Evolutionary conservation across 2,888 invertebrate species (phyloP).

Genomic region (Choreutis nemorana): DNA sequence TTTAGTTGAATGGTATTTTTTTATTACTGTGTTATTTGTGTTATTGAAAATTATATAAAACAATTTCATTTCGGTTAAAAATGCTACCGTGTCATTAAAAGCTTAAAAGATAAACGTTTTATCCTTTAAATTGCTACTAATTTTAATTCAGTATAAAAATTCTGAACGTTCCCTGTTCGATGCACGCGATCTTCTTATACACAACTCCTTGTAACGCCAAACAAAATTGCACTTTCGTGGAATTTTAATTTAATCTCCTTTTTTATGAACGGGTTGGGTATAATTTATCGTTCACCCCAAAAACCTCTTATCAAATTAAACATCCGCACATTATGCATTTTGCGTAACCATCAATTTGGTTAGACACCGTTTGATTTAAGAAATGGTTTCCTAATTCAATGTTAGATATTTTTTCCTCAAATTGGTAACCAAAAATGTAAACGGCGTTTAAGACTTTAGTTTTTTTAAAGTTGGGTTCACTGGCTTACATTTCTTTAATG

Average conservation of each 20-base stretch:
- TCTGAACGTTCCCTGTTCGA: constrained; percentile 8
- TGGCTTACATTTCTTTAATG: too few relatives aligned
- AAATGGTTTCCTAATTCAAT: constrained; percentile 33
- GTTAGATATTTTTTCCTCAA: constrained; percentile 27
- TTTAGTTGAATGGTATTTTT: too few relatives aligned
- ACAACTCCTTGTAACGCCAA: constrained; percentile 11
- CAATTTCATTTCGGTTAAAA: too few relatives aligned
- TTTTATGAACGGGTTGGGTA: constrained; percentile 51
- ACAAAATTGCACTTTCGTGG: constrained; percentile 31
- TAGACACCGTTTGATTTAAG: constrained; percentile 42
- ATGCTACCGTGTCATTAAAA: too few relatives aligned
- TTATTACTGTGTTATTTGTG: too few relatives aligned
- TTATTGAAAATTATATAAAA: too few relatives aligned
- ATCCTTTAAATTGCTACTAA: too few relatives aligned
- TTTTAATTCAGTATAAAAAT: constrained; percentile 5
- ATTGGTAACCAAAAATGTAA: too few relatives aligned
- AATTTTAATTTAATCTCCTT: constrained; percentile 31
- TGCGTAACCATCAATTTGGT: constrained; percentile 43
- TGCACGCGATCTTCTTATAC: constrained; percentile 15
- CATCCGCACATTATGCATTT: constrained; percentile 55
- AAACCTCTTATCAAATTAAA: constrained; percentile 56
- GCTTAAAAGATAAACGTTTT: too few relatives aligned
- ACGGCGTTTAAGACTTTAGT: too few relatives aligned
- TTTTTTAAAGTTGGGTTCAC: too few relatives aligned
- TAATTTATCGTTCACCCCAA: constrained; percentile 35